Evolutionary conservation across 2,888 invertebrate genomes (phyloP).

Genomic region (Coenonympha arcania): DNA sequence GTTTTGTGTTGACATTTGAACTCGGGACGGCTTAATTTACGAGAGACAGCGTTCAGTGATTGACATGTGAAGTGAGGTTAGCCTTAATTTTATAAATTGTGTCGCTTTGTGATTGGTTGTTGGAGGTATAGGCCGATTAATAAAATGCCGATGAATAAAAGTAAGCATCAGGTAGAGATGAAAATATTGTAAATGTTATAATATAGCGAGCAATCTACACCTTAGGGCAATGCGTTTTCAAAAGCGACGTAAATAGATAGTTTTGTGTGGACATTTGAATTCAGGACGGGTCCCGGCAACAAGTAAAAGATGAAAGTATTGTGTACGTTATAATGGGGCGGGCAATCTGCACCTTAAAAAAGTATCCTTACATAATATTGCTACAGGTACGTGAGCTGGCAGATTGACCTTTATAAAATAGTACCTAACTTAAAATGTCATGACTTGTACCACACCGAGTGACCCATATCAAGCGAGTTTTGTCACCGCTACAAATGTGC

Average conservation of each 20-base stretch:
- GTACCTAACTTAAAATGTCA: too few relatives aligned
- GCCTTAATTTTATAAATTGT: too few relatives aligned
- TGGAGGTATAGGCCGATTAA: too few relatives aligned
- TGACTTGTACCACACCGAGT: constrained; percentile 9
- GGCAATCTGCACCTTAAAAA: constrained; percentile 26
- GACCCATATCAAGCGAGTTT: constrained; percentile 21
- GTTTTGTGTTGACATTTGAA: constrained; percentile 28
- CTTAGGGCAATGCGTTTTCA: constrained; percentile 27
- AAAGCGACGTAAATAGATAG: constrained; percentile 27
- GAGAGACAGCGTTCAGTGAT: constrained; percentile 1
- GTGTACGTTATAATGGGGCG: constrained; percentile 23
- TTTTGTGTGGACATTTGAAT: constrained; percentile 27
- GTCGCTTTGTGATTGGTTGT: too few relatives aligned
- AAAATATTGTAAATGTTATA: constrained; percentile 22
- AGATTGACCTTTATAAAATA: too few relatives aligned
- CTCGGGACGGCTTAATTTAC: neutral
- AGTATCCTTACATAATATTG: too few relatives aligned
- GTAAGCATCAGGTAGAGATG: constrained; percentile 14
- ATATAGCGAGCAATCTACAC: constrained; percentile 23
- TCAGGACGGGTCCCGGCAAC: neutral
- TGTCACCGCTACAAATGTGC: constrained; percentile 21
- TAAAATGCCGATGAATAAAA: too few relatives aligned
- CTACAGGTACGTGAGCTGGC: too few relatives aligned
- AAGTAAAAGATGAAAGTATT: constrained; percentile 20
- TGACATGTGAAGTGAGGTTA: too few relatives aligned